Evolutionary conservation across 2,797 vertebrate species (phyloP), one percentile per base, ranked within the genome.

Genomic region (Melanotaenia parkinsoni): DNA sequence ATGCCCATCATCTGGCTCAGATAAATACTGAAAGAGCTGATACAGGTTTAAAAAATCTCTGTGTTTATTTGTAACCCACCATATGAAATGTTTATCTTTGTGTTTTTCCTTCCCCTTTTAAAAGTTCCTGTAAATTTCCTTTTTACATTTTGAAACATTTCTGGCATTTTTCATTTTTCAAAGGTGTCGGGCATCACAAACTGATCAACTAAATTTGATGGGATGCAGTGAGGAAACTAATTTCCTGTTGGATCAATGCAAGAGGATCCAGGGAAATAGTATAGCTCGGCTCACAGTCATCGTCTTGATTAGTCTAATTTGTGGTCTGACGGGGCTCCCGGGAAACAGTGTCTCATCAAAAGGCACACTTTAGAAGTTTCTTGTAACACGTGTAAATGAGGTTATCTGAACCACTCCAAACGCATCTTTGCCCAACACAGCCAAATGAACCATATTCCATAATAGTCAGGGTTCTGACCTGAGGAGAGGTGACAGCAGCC

Each of bases 401-500:
- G 57, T 50, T 72, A 56, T 40, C 61, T 75, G 71, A 26, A 26
- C 72, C 72, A 47, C 14, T 70, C 68, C 69, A 58, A 79, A 77
- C 67, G 71, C 58, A 47, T 74, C 69, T 70, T 81, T 59, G 79
- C 83, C 81, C 64, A 76, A 58, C 77, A 84, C 83, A 62, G 58
- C 79, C 72, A 77, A 84, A 84, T 73, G 54, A 86, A 84, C 81
- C 68, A 79, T 69, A 85, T 90, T 80, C 79, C 79, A 76, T 80
- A 86, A 76, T 83, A 86, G 68, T 77, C 66, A 50, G 63, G 70
- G 64, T 74, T 88, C 71, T 83, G 81, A 76, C 71, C 83, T 33
- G 72, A 80, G 67, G 84, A 86, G 80, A 86, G 87, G 91, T 85
- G 92, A 94, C 91, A 91, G 88, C 67, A 43, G 75, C 86, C 84